Conservation (phyloP, 2,797 vertebrate genomes). For the Sebastiscus tertius region DNA sequence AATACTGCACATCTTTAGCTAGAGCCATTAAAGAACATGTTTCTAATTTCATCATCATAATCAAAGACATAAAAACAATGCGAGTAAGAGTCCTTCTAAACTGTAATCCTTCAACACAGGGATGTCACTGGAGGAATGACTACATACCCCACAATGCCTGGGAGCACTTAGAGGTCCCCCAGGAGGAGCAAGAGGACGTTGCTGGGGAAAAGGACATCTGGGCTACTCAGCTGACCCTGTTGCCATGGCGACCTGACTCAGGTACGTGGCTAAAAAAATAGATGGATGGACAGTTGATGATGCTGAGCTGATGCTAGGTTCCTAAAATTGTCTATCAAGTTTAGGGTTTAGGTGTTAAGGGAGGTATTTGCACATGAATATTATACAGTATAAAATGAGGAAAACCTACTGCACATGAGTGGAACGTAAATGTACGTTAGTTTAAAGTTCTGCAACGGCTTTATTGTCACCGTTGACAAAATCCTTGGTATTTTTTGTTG, state of each 20-base stretch:
- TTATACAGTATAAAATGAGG: neutral
- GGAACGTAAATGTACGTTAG: neutral
- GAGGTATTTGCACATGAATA: neutral
- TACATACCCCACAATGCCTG: slow-evolving; percentile 14
- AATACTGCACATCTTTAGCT: neutral
- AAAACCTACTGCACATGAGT: neutral
- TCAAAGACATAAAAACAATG: neutral
- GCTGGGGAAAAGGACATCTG: slow-evolving; percentile 19
- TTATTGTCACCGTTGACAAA: too few species aligned
- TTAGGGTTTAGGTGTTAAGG: neutral
- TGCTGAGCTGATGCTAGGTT: neutral
- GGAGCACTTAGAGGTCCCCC: neutral
- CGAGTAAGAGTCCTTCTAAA: neutral
- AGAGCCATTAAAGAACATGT: neutral
- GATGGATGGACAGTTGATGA: neutral
- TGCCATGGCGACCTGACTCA: slow-evolving; percentile 13
- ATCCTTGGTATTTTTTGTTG: neutral
- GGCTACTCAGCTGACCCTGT: slow-evolving; percentile 15
- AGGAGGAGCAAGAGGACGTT: neutral
- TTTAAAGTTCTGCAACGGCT: neutral
- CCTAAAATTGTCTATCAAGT: neutral
- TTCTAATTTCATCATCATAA: neutral
- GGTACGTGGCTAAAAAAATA: neutral
- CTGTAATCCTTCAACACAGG: neutral
- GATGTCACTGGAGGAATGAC: neutral